Conservation (phyloP, 2,888 invertebrate genomes). For the Tinea semifulvella region DNA sequence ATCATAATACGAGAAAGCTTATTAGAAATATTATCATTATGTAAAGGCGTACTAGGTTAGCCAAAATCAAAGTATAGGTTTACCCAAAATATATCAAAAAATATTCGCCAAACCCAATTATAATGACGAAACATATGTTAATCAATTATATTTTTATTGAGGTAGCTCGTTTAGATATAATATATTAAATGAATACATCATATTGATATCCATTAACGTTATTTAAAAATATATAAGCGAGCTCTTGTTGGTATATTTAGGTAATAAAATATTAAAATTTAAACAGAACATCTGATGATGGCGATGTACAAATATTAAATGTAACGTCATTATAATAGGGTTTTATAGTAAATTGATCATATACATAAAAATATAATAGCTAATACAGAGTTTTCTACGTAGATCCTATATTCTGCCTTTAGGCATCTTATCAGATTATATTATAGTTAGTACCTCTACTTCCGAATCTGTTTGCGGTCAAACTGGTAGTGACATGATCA, state of each 20-base stretch:
- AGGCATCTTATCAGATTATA: constrained; percentile 10
- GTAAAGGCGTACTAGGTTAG: constrained; percentile 6
- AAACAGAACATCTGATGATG: constrained; percentile 76
- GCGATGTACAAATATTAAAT: constrained; percentile 71
- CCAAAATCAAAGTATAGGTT: constrained; percentile 6
- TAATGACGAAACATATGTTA: constrained; percentile 60
- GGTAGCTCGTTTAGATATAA: constrained; percentile 65
- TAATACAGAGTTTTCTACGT: constrained; percentile 58
- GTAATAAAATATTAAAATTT: constrained; percentile 46
- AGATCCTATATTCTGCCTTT: constrained; percentile 24
- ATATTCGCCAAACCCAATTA: not conserved
- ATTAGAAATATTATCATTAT: not conserved
- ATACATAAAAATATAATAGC: constrained; percentile 46
- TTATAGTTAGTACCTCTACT: not conserved
- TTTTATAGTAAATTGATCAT: constrained; percentile 37
- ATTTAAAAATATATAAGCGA: constrained; percentile 30
- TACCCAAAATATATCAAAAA: constrained; percentile 4
- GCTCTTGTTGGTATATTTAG: constrained; percentile 68
- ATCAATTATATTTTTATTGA: constrained; percentile 64
- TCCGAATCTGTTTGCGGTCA: constrained; percentile 13
- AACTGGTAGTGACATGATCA: too few relatives aligned
- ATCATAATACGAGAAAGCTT: constrained; percentile 3
- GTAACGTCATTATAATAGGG: constrained; percentile 42
- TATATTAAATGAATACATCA: constrained; percentile 31
- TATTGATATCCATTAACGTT: constrained; percentile 36